phyloP scores from a whole-genome alignment of 2,888 invertebrate genomes.

The Limnephilus marmoratus region DNA sequence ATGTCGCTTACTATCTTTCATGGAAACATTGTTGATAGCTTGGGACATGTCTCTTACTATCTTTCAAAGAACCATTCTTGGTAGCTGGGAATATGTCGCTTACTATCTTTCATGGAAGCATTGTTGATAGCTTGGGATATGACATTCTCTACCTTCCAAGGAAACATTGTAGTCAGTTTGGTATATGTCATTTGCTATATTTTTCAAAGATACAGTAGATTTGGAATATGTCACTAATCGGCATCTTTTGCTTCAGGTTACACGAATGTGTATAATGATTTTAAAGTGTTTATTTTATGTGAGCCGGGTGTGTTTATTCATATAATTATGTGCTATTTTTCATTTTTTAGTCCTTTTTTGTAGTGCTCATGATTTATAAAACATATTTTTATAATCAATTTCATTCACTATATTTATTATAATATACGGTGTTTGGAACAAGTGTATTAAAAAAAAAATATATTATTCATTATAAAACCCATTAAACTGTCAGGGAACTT shows the following conservation, averaged over 20 bases:
- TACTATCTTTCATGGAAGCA: too few relatives aligned
- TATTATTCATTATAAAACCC: too few relatives aligned
- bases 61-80: too few relatives aligned
- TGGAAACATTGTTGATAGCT: not conserved
- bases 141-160: not conserved
- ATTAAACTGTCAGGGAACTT: too few relatives aligned
- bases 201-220: not conserved
- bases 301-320: not conserved
- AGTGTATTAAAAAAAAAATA: too few relatives aligned
- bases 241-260: conserved; percentile 3
- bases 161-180: not conserved
- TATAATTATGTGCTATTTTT: not conserved
- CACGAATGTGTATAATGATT: conserved; percentile 7
- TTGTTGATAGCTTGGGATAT: too few relatives aligned
- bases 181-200: not conserved
- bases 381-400: not conserved
- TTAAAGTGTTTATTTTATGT: not conserved
- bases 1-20: not conserved
- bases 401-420: not conserved
- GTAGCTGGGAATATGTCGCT: too few relatives aligned
- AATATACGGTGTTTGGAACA: too few relatives aligned
- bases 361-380: not conserved
- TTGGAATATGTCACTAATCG: not conserved
- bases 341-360: not conserved
- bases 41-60: not conserved